Conservation (phyloP, 2,888 invertebrate genomes). For the Caenorhabditis japonica region DNA sequence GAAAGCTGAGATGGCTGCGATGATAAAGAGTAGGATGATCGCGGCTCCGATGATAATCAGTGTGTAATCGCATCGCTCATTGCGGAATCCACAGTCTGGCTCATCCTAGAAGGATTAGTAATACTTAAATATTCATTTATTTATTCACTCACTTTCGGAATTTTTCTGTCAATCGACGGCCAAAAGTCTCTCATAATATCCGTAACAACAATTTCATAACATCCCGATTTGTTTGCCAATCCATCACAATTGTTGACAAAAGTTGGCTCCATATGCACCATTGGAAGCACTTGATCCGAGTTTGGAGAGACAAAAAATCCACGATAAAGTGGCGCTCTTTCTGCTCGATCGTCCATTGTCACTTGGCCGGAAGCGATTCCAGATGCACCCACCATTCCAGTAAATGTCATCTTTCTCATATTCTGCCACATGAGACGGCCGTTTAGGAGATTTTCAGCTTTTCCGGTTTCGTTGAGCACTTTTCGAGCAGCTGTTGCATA, state of each 20-base stretch:
- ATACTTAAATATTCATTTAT: neutral
- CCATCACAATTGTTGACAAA: slow-evolving; percentile 67
- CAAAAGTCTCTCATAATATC: slow-evolving; percentile 68
- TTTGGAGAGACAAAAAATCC: slow-evolving; percentile 66
- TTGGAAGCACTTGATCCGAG: slow-evolving; percentile 61
- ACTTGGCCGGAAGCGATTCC: slow-evolving; percentile 62
- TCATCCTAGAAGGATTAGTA: slow-evolving; percentile 60
- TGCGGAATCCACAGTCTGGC: slow-evolving; percentile 72
- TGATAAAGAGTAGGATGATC: slow-evolving; percentile 61
- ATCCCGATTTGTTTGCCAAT: slow-evolving; percentile 61
- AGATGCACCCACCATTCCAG: slow-evolving; percentile 62
- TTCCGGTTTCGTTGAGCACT: slow-evolving; percentile 66
- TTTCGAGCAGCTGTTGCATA: slow-evolving; percentile 71
- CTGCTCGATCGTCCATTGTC: slow-evolving; percentile 65
- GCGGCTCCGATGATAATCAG: slow-evolving; percentile 63
- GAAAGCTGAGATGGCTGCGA: slow-evolving; percentile 59
- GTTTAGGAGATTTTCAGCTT: slow-evolving; percentile 64
- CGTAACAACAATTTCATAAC: slow-evolving; percentile 67
- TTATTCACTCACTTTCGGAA: slow-evolving; percentile 50
- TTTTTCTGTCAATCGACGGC: slow-evolving; percentile 62
- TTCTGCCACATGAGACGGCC: slow-evolving; percentile 72
- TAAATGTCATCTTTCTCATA: slow-evolving; percentile 71
- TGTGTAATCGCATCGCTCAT: slow-evolving; percentile 67
- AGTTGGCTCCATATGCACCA: slow-evolving; percentile 69
- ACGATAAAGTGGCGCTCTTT: slow-evolving; percentile 63